Evolutionary conservation across 2,888 invertebrate genomes (phyloP).

Genomic region (Anarsia innoxiella): DNA sequence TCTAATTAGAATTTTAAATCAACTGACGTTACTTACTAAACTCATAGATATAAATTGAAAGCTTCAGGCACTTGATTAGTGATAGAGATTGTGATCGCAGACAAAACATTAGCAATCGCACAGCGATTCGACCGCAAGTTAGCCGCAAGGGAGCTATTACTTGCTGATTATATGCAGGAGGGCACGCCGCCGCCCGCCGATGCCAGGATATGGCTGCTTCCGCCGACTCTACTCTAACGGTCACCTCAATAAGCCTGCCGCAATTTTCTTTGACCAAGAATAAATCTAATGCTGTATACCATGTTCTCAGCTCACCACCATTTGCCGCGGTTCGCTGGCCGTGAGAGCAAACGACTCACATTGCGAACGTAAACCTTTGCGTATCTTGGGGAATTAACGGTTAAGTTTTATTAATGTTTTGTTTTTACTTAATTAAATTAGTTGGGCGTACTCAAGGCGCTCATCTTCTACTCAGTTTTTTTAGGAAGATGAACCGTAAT

Average conservation of each 20-base stretch:
- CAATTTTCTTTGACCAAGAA: conserved; percentile 28
- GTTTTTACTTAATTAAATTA: conserved; percentile 4
- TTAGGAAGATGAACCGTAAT: too few relatives aligned
- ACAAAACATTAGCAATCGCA: conserved; percentile 15
- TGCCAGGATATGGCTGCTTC: conserved; percentile 66
- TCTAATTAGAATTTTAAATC: too few relatives aligned
- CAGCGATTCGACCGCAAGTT: conserved; percentile 19
- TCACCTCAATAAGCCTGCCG: conserved; percentile 30
- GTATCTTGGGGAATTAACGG: conserved; percentile 3
- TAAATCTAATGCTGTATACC: conserved; percentile 23
- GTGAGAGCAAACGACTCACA: conserved; percentile 5
- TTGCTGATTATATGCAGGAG: conserved; percentile 42
- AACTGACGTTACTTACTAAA: too few relatives aligned
- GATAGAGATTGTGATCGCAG: too few relatives aligned
- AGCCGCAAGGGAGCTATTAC: conserved; percentile 33
- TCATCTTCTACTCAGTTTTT: too few relatives aligned
- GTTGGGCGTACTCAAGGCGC: too few relatives aligned
- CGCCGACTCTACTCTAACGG: conserved; percentile 50
- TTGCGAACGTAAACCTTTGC: conserved; percentile 2
- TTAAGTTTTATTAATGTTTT: conserved; percentile 2
- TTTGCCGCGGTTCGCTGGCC: conserved; percentile 4
- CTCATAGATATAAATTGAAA: too few relatives aligned
- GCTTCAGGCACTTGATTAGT: too few relatives aligned
- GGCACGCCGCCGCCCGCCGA: conserved; percentile 32
- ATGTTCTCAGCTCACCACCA: conserved; percentile 11